Base-by-base conservation (phyloP, 2,113 vertebrate genomes). In the Naja naja region DNA sequence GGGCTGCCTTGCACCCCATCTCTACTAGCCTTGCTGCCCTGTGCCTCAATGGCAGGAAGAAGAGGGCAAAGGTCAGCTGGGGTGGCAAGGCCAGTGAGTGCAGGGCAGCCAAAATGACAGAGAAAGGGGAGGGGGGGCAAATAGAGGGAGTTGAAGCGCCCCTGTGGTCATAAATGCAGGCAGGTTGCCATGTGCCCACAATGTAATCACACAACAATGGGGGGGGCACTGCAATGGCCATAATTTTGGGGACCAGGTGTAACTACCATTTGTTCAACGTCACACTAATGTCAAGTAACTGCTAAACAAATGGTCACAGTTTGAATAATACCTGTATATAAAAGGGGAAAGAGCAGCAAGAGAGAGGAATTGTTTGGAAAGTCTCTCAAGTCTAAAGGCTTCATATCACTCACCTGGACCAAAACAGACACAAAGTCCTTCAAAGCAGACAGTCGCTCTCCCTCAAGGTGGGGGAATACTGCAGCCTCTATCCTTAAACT, bases 401-500 rank as follows among this genome's bases (percentile, higher is more conserved):
- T 69, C 25, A 10, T 6, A 47, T 10, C 56, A 43, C 97, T 98
- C 92, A 99, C 99, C 99, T 99, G 98, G 89, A 97, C 96, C 94
- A 99, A 96, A 0, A 97, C 94, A 1, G 97, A 94, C 92, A 99
- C 95, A 52, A 98, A 99, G 87, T 95, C 96, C 93, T 95, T 98
- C 90, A 99, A 97, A 55, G 98, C 96, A 0, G 14, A 92, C 92
- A 99, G 98, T 23, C 96, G 97, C 1, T 96, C 95, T 92, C 98
- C 98, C 0, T 96, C 97, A 90, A 99, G 97, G 1, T 47, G 1
- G 0, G 97, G 54, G 20, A 98, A 96, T 1, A 98, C 96, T 22
- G 97, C 96, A 45, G 98, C 97, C 96, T 99, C 99, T 88, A 98
- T 95, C 34, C 98, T 98, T 25, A 99, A 96, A 0, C 98, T 98